phyloP scores from a whole-genome alignment of 2,113 vertebrate species.

The Labrus mixtus region DNA sequence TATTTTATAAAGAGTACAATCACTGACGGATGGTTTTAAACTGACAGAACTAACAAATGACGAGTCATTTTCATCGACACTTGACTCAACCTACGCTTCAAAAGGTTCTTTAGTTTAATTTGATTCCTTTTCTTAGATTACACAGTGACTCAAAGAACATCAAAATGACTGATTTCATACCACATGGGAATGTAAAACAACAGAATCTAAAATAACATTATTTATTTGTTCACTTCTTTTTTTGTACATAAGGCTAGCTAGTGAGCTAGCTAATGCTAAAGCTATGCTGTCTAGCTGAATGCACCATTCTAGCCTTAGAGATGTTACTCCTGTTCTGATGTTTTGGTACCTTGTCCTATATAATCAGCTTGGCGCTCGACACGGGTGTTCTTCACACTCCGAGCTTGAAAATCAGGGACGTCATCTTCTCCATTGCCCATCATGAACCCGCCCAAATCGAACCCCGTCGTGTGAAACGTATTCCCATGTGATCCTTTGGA shows the following conservation, averaged over 20 bases:
- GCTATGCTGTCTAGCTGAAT: conserved; percentile 43
- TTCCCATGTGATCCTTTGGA: conserved; percentile 6
- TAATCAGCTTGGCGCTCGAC: conserved; percentile 69
- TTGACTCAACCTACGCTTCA: too few relatives aligned
- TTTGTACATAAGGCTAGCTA: conserved; percentile 56
- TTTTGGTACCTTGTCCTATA: conserved; percentile 88
- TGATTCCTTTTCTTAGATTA: too few relatives aligned
- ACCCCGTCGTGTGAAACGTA: conserved; percentile 9
- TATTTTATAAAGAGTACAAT: background rate
- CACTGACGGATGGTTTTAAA: background rate
- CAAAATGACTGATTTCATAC: background rate
- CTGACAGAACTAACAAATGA: too few relatives aligned
- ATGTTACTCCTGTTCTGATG: conserved; percentile 44
- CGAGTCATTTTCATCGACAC: too few relatives aligned
- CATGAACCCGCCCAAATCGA: conserved; percentile 78
- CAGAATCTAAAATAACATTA: background rate
- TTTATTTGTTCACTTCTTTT: conserved; percentile 45
- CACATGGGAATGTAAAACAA: conserved; percentile 2
- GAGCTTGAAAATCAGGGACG: conserved; percentile 84
- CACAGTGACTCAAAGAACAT: background rate
- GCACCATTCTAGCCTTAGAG: too few relatives aligned
- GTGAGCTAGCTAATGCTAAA: conserved; percentile 39
- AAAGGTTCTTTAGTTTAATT: too few relatives aligned
- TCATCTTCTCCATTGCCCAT: conserved; percentile 81
- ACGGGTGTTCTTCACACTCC: conserved; percentile 66